Conservation (phyloP, 2,797 vertebrate species). For the Hypotaenidia philippensis region DNA sequence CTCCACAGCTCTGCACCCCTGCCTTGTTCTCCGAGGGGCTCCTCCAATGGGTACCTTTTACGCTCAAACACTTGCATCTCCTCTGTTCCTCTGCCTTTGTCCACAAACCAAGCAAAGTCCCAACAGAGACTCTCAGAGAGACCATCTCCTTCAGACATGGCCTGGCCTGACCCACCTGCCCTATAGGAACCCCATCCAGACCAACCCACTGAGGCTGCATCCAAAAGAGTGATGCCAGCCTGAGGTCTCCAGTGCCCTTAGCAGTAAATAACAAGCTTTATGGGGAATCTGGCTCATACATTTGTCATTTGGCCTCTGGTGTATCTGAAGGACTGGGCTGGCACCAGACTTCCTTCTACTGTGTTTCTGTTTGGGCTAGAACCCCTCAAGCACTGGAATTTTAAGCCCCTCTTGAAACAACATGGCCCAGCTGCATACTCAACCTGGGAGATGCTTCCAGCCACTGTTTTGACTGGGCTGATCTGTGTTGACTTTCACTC, state of each 20-base stretch:
- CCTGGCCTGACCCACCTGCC: not conserved
- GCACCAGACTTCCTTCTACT: not conserved
- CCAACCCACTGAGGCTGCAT: not conserved
- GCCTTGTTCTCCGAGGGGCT: slow-evolving; percentile 88
- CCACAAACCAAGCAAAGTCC: not conserved
- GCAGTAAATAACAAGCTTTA: not conserved
- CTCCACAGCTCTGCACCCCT: slow-evolving; percentile 84
- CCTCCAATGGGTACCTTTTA: slow-evolving; percentile 87
- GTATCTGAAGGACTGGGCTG: not conserved
- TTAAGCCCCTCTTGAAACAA: not conserved
- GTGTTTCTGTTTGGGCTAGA: not conserved
- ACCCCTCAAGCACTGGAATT: not conserved
- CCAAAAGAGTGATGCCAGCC: not conserved
- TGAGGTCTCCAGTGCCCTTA: not conserved
- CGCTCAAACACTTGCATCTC: not conserved
- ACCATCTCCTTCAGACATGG: not conserved
- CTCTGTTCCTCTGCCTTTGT: not conserved
- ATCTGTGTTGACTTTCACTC: not conserved
- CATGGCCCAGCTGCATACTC: fast-evolving
- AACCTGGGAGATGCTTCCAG: not conserved
- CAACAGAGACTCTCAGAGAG: not conserved
- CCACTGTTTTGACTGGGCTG: not conserved
- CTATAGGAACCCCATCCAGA: not conserved
- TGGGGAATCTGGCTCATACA: not conserved
- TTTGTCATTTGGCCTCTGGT: not conserved